Percentiles rank a stretch among this genome's conserved stretches.
These are phyloP conservation scores for Glossophaga mutica DNA, from an alignment of 2,797 vertebrate genomes.

Conservation along the genomic window DNA sequence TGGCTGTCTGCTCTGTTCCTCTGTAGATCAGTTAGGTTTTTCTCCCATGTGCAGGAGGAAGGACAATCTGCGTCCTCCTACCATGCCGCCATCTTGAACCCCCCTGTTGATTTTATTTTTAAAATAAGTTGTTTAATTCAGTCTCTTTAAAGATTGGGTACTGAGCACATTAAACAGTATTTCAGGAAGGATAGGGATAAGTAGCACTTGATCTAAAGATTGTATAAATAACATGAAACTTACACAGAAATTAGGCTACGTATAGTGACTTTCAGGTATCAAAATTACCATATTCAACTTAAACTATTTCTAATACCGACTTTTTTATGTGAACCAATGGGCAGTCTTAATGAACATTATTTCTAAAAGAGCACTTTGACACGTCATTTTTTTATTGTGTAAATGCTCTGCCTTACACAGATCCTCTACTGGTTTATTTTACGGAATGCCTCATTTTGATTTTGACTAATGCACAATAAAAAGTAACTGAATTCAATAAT, in stretches of 20 bases:
- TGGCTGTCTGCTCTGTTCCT: too few species aligned
- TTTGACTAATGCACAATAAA: neutral
- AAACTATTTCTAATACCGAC: neutral
- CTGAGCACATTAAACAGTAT: neutral
- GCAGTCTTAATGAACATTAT: neutral
- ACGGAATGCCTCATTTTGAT: constrained; percentile 6
- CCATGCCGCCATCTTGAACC: too few species aligned
- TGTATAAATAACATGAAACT: neutral
- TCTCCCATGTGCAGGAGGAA: too few species aligned
- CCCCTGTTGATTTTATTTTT: constrained; percentile 11
- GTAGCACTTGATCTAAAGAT: neutral
- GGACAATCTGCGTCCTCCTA: too few species aligned
- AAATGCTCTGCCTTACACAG: neutral
- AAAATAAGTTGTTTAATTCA: neutral
- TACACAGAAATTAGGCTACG: neutral
- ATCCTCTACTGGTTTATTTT: neutral
- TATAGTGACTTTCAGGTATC: neutral
- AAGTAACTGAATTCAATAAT: neutral
- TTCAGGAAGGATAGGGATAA: neutral
- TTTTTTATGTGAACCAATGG: neutral
- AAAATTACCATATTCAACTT: neutral
- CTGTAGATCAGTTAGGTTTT: too few species aligned
- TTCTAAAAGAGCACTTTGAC: neutral
- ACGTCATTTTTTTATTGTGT: neutral
- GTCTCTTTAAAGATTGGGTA: neutral